Evolutionary conservation across 1,140 invertebrate genomes (phyloP), one percentile per base, ranked within the genome.

Genomic region (Piezodorus guildinii): DNA sequence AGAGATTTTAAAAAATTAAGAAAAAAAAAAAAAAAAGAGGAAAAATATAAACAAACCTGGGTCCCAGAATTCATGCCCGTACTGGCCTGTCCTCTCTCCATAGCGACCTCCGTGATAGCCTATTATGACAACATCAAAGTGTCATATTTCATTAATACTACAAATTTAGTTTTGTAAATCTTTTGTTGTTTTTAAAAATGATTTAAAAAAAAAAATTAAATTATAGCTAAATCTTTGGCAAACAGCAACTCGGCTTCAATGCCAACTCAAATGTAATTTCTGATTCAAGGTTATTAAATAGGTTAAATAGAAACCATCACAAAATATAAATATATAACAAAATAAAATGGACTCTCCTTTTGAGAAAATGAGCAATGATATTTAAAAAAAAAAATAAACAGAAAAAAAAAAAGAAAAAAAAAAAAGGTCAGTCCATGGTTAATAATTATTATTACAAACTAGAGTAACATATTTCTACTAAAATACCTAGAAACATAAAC

Each of bases 1-100:
- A 5, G 5, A 5, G 46, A 4, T 3, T 3, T 4, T 4, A 19
- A n/a, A n/a, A 6, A 51, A 51, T 17, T 58, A 25, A 23, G 27
- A 58, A 58, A 58, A 58, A 21, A 15, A 25, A 3, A 56, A 15
- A 17, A 46, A 14, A 16, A 46, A 46, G n/a, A 8, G 27, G 12
- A 19, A 21, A 49, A 49, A 21, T 23, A 56, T 23, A 65, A 58
- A 71, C 70, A 71, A 71, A 71, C 70, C 70, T 70, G 70, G 67
- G 65, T 70, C 67, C 69, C 69, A 71, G 65, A 68, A 66, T 67
- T 69, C 68, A 69, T 69, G 68, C 61, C 66, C 66, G 63, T 66
- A 66, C 63, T 67, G 65, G 66, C 64, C 61, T 66, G 46, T 66
- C 67, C 67, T 69, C 65, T 68, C 65, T 70, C 69, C 69, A 69